phyloP scores from a whole-genome alignment of 2,113 vertebrate species.

The Brienomyrus brachyistius region DNA sequence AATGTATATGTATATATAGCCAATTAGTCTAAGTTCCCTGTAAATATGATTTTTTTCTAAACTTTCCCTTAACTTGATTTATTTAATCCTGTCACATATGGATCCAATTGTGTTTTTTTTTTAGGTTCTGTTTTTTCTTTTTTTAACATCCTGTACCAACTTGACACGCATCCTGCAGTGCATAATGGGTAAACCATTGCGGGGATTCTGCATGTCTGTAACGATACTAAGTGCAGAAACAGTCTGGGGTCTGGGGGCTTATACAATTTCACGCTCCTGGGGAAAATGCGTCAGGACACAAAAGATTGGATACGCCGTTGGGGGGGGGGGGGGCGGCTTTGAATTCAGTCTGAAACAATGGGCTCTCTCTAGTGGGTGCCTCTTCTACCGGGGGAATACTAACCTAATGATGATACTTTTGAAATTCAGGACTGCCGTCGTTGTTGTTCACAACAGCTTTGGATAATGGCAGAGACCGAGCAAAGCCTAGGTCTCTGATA shows the following conservation, averaged over 20 bases:
- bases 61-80: not conserved
- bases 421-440: not conserved
- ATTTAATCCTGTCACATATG: not conserved
- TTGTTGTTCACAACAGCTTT: not conserved
- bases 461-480: not conserved
- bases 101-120: not conserved
- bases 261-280: slow-evolving; percentile 15
- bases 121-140: not conserved
- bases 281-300: slow-evolving; percentile 1
- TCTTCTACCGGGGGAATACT: not conserved
- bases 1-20: not conserved
- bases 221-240: slow-evolving; percentile 4
- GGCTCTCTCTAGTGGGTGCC: not conserved
- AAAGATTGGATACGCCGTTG: not conserved
- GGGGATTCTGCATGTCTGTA: not conserved
- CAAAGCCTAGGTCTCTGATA: not conserved
- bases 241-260: slow-evolving; percentile 11
- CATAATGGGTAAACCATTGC: not conserved
- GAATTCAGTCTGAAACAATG: not conserved
- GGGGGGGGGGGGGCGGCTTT: not conserved
- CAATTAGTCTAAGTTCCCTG: not conserved
- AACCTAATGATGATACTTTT: not conserved
- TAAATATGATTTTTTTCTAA: not conserved
- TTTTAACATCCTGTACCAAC: not conserved
- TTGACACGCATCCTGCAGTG: not conserved